These are phyloP conservation scores for Dasyornis broadbenti DNA, from an alignment of 2,113 vertebrate species.

Conservation along the genomic window DNA sequence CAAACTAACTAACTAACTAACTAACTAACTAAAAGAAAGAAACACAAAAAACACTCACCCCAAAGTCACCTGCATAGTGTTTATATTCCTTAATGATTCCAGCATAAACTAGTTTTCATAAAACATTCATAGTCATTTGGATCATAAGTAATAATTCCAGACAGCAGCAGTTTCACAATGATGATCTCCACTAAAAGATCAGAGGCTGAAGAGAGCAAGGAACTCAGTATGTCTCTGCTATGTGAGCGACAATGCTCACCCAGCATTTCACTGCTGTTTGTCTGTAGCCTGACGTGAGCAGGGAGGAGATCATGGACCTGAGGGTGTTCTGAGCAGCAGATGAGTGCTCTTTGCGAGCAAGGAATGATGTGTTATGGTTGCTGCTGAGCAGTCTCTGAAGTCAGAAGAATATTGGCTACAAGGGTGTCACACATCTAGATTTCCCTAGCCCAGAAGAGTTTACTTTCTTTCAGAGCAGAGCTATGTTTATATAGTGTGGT, in stretches of 20 bases:
- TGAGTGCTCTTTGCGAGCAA: background rate
- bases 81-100: background rate
- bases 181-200: background rate
- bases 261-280: background rate
- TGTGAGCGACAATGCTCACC: background rate
- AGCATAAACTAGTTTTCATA: background rate
- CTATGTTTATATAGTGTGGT: background rate
- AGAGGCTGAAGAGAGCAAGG: background rate
- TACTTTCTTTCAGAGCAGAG: background rate
- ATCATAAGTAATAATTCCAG: background rate
- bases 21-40: no score
- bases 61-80: background rate
- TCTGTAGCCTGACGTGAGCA: background rate
- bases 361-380: fast-evolving
- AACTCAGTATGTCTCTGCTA: background rate
- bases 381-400: background rate
- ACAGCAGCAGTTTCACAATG: background rate
- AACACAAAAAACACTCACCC: background rate
- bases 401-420: background rate
- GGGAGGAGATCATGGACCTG: background rate
- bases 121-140: background rate
- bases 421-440: background rate
- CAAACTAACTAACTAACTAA: background rate
- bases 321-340: background rate
- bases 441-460: background rate